phyloP scores from a whole-genome alignment of 2,888 invertebrate genomes.

The Pycnomerus fuliginosus region DNA sequence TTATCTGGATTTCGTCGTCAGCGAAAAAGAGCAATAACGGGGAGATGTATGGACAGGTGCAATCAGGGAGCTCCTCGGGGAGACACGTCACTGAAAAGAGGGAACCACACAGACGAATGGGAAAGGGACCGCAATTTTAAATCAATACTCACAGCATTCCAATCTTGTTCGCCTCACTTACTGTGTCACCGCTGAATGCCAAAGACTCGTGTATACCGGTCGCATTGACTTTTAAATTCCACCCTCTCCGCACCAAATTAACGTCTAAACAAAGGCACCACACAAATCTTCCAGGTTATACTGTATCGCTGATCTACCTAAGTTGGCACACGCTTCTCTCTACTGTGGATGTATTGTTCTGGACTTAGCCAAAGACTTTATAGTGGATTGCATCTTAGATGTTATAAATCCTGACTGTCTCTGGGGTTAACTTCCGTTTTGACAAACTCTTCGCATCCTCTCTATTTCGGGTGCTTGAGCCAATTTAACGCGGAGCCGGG shows the following conservation, averaged over 20 bases:
- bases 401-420: conserved; percentile 47
- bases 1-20: conserved; percentile 49
- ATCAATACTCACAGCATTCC: conserved; percentile 49
- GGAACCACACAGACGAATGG: conserved; percentile 44
- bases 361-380: conserved; percentile 48
- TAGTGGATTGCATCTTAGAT: conserved; percentile 52
- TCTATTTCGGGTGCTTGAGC: conserved; percentile 46
- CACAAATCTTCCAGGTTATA: conserved; percentile 52
- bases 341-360: conserved; percentile 48
- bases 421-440: conserved; percentile 49
- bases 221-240: background rate
- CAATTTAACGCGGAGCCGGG: conserved; percentile 44
- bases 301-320: conserved; percentile 45
- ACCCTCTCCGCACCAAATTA: conserved; percentile 32
- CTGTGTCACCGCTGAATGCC: conserved; percentile 25
- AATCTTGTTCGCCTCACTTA: conserved; percentile 31
- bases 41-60: conserved; percentile 53
- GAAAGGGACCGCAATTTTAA: conserved; percentile 49
- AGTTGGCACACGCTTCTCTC: conserved; percentile 44
- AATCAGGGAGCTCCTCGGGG: conserved; percentile 51
- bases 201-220: conserved; percentile 10
- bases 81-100: conserved; percentile 49
- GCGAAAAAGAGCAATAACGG: conserved; percentile 47
- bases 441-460: conserved; percentile 48
- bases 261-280: conserved; percentile 45